A percentile compares a stretch with the other conserved stretches of the same genome.
These are phyloP conservation scores for Orchestes rusci DNA, from an alignment of 2,888 invertebrate species.

Conservation along the genomic window DNA sequence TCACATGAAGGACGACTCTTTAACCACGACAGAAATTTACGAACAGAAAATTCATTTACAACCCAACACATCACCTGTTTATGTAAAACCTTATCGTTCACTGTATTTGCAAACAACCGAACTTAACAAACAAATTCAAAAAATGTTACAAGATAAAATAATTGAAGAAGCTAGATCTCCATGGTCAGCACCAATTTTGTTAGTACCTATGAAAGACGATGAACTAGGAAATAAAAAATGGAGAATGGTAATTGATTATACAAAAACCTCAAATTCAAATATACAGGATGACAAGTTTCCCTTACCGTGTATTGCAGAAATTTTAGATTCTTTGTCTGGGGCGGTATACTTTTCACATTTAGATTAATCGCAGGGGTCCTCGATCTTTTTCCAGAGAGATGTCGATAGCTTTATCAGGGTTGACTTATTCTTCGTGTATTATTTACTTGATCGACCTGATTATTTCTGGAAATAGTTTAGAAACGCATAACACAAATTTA, in stretches of 20 bases:
- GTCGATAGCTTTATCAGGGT: slow-evolving; percentile 28
- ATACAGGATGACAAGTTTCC: slow-evolving; percentile 17
- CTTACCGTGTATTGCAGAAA: slow-evolving; percentile 28
- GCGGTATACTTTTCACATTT: slow-evolving; percentile 10
- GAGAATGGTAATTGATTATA: slow-evolving; percentile 25
- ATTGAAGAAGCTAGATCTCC: slow-evolving; percentile 26
- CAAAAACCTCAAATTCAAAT: slow-evolving; percentile 11
- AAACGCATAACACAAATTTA: slow-evolving; percentile 22
- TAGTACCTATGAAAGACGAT: slow-evolving; percentile 26
- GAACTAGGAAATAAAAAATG: slow-evolving; percentile 19
- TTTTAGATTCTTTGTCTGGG: slow-evolving; percentile 28
- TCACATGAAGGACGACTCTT: background rate
- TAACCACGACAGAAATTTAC: background rate
- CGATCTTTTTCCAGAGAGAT: slow-evolving; percentile 29
- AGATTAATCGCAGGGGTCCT: slow-evolving; percentile 25
- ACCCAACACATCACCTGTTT: background rate
- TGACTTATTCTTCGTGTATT: slow-evolving; percentile 23
- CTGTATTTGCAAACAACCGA: background rate
- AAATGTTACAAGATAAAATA: background rate
- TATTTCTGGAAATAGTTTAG: slow-evolving; percentile 26
- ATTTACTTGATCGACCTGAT: slow-evolving; percentile 22
- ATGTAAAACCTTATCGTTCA: background rate
- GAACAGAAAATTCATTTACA: background rate
- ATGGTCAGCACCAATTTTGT: slow-evolving; percentile 25
- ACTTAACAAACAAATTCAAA: background rate